Evolutionary conservation across 2,797 vertebrate genomes (phyloP).

Genomic region (Enteromius afrohamiltoni): DNA sequence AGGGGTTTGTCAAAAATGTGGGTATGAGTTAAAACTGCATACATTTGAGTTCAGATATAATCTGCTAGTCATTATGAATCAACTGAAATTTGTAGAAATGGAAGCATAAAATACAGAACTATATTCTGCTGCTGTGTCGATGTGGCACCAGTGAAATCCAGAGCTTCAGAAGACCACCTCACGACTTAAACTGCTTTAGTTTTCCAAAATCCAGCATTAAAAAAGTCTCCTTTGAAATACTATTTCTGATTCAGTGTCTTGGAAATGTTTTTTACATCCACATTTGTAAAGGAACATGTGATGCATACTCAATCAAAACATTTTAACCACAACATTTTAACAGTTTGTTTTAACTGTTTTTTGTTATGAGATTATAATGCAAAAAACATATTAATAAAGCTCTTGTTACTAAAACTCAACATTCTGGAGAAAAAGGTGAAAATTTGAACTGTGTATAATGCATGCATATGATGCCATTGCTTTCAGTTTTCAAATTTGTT

Average conservation of each 20-base stretch:
- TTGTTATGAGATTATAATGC: not conserved
- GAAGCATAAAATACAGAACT: not conserved
- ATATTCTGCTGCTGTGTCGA: not conserved
- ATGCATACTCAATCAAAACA: not conserved
- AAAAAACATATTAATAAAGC: not conserved
- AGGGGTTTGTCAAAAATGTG: not conserved
- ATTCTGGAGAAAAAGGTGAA: not conserved
- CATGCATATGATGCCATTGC: not conserved
- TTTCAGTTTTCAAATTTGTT: not conserved
- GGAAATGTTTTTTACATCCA: not conserved
- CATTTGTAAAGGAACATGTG: not conserved
- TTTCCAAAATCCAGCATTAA: not conserved
- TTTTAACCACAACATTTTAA: no score
- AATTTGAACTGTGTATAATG: not conserved
- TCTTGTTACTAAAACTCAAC: not conserved
- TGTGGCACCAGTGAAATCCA: not conserved
- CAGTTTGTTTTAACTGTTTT: not conserved
- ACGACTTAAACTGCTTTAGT: not conserved
- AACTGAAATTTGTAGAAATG: not conserved
- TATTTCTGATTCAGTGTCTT: not conserved
- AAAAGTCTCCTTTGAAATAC: not conserved
- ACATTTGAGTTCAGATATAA: not conserved
- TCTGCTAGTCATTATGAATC: not conserved
- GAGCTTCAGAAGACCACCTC: not conserved
- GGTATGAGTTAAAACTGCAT: not conserved